Evolutionary conservation across 2,113 vertebrate genomes (phyloP), one percentile per base, ranked within the genome.

Genomic region (Brachypteracias leptosomus): DNA sequence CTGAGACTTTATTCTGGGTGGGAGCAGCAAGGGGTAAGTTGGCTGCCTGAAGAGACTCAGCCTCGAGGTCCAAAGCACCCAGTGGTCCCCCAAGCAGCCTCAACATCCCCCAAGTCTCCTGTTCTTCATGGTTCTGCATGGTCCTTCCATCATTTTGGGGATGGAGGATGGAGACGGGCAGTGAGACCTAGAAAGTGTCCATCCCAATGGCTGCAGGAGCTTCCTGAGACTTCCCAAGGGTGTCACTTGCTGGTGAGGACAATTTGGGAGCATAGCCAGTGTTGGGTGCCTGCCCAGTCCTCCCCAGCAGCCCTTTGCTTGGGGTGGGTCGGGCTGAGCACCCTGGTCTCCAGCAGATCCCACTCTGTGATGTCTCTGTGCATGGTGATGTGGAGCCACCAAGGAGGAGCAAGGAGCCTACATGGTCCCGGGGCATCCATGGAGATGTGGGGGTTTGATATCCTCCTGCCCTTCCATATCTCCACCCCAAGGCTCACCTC

Each of bases 281-380:
- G 21, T 15, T 10, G 46, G 40, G 52, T 28, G 42, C 12, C 47
- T 42, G 58, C 67, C 68, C 2, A 0, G 2, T 68, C 38, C 52
- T 66, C 46, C 29, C 33, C 3, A 1, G 38, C 3, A 1, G 38
- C 36, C 31, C 44, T 26, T 67, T 38, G n/a, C 65, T 31, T 20
- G 10, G 97, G 94, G 55, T 97, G 98, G 54, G 96, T 96, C 8
- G 94, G 96, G 83, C 97, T 98, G 11, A 74, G 96, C 47, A 98
- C 95, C 51, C 97, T 95, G 0, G 98, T 95, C 13, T 97, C 98
- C 12, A 66, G 82, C 46, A 97, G 90, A 66, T 98, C 98, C 49
- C 2, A 2, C 36, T 68, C 66, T 2, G 1, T 46, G 49, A 22
- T 1, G 1, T 74, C 67, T 42, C 72, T 87, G 55, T 3, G 3